A percentile compares a stretch with the other conserved stretches of the same genome.
phyloP scores from a whole-genome alignment of 2,888 invertebrate genomes.

The Nomada goodeniana region DNA sequence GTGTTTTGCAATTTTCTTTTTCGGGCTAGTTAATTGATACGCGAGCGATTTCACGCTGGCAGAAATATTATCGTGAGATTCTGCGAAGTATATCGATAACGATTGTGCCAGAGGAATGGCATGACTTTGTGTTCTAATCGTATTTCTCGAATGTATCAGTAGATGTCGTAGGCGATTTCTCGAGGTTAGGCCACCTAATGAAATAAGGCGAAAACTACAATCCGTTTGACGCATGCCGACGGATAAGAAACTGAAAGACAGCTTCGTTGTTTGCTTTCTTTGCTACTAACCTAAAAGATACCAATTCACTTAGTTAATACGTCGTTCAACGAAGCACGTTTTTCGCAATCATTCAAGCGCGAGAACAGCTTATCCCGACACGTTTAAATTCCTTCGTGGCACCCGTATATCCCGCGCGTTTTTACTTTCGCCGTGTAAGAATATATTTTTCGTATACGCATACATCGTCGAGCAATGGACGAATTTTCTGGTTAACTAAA shows the following conservation, averaged over 20 bases:
- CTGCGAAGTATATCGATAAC: background rate
- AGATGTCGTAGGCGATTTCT: conserved; percentile 38
- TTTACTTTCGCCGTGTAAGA: conserved; percentile 27
- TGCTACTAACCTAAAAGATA: background rate
- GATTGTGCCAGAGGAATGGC: background rate
- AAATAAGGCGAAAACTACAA: conserved; percentile 27
- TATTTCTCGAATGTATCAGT: conserved; percentile 7
- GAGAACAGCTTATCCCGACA: background rate
- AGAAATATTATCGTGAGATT: conserved; percentile 18
- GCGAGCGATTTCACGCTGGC: background rate
- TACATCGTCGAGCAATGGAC: background rate
- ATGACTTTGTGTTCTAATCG: conserved; percentile 13
- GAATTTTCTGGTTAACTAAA: background rate
- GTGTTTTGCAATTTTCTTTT: background rate
- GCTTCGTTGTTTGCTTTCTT: conserved; percentile 19
- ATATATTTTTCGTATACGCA: background rate
- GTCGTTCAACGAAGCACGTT: background rate
- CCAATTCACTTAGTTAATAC: no score
- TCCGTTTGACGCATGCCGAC: conserved; percentile 25
- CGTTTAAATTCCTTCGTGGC: conserved; percentile 8
- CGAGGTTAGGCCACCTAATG: conserved; percentile 13
- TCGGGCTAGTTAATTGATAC: background rate
- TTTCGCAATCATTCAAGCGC: background rate
- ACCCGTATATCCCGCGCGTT: conserved; percentile 3
- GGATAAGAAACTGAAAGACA: conserved; percentile 11